Percentiles rank a stretch among this genome's conserved stretches.
Evolutionary conservation across 1,140 invertebrate genomes (phyloP).

Genomic region (Cotesia vestalis): DNA sequence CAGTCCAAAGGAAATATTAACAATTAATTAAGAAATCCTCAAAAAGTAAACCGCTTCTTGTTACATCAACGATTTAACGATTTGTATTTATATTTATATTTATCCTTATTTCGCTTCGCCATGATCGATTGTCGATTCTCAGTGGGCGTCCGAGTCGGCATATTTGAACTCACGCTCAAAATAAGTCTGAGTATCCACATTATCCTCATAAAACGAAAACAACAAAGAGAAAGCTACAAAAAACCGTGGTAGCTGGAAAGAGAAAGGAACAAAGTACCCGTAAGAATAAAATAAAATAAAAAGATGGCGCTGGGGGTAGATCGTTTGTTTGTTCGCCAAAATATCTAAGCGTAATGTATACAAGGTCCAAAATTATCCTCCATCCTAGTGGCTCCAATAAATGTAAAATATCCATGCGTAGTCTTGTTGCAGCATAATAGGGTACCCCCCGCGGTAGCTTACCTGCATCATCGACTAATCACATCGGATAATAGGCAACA

Average conservation of each 20-base stretch:
- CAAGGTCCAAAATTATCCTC: neutral
- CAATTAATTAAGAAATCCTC: no score
- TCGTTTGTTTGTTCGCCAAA: no score
- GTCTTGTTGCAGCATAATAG: slow-evolving; percentile 53
- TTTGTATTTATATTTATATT: neutral
- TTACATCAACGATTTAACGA: slow-evolving; percentile 32
- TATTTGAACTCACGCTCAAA: slow-evolving; percentile 5
- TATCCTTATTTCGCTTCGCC: neutral
- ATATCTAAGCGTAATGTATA: no score
- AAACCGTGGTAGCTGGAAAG: neutral
- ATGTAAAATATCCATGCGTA: neutral
- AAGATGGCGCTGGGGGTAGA: no score
- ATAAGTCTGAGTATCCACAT: no score
- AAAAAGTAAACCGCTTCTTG: slow-evolving; percentile 27
- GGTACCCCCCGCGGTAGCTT: slow-evolving; percentile 63
- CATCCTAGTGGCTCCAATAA: neutral
- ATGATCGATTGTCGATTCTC: slow-evolving; percentile 15
- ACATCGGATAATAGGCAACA: slow-evolving; percentile 65
- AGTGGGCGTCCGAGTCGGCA: slow-evolving; percentile 9
- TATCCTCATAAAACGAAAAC: neutral
- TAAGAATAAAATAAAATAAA: no score
- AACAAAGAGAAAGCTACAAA: neutral
- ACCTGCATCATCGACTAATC: slow-evolving; percentile 68
- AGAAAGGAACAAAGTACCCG: no score
- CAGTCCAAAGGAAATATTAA: neutral